phyloP scores from a whole-genome alignment of 2,888 invertebrate genomes.

The Pollenia angustigena region DNA sequence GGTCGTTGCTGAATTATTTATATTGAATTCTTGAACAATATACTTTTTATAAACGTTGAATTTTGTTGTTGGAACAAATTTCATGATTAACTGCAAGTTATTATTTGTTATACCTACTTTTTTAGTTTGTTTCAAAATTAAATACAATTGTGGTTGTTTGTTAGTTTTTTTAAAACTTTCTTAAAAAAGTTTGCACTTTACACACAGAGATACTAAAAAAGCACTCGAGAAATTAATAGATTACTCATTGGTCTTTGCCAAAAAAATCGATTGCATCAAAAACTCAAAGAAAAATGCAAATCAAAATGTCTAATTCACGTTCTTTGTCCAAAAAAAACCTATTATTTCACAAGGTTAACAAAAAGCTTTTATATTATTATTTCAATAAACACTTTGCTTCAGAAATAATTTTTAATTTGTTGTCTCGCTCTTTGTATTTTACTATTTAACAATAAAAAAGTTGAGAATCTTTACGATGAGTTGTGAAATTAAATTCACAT shows the following conservation, averaged over 20 bases:
- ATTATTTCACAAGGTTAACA: slow-evolving; percentile 63
- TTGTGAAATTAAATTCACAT: slow-evolving; percentile 72
- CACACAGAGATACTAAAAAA: slow-evolving; percentile 39
- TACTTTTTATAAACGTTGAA: slow-evolving; percentile 74
- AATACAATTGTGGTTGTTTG: slow-evolving; percentile 56
- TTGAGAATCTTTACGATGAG: slow-evolving; percentile 55
- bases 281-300: slow-evolving; percentile 59
- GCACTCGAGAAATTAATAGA: slow-evolving; percentile 51
- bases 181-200: slow-evolving; percentile 29
- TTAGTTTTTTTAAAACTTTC: slow-evolving; percentile 51
- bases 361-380: slow-evolving; percentile 52
- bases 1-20: slow-evolving; percentile 77
- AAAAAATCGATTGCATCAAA: slow-evolving; percentile 70
- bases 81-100: slow-evolving; percentile 83
- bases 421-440: slow-evolving; percentile 47
- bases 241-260: slow-evolving; percentile 64
- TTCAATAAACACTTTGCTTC: slow-evolving; percentile 56
- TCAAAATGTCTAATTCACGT: slow-evolving; percentile 57
- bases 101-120: slow-evolving; percentile 52
- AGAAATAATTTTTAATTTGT: slow-evolving; percentile 50
- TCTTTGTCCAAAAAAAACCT: slow-evolving; percentile 54
- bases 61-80: slow-evolving; percentile 83
- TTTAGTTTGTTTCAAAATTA: slow-evolving; percentile 55
- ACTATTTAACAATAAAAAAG: slow-evolving; percentile 37
- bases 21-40: slow-evolving; percentile 71